Conservation (phyloP, 2,797 vertebrate species). For the Meriones psammophilus region DNA sequence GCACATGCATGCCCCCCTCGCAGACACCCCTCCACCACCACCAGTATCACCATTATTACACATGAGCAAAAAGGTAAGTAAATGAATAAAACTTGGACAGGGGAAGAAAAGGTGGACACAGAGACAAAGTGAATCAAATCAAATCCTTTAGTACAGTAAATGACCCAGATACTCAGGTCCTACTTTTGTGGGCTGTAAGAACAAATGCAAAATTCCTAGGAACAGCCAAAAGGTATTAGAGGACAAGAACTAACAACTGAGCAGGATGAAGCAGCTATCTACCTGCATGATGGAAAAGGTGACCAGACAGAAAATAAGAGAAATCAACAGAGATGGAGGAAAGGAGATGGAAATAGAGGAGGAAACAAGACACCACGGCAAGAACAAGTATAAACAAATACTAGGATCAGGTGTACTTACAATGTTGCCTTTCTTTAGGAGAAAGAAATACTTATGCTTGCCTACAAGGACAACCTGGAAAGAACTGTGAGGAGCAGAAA, state of each 20-base stretch:
- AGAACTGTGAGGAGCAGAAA: conserved; percentile 37
- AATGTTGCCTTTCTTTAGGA: conserved; percentile 18
- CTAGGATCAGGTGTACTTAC: background rate
- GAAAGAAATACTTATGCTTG: conserved; percentile 19
- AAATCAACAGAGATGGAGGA: background rate
- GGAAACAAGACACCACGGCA: conserved; percentile 43
- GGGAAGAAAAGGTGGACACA: background rate
- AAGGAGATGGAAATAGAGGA: background rate
- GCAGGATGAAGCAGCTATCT: background rate
- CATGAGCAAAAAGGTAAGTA: background rate
- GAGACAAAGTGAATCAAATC: conserved; percentile 37
- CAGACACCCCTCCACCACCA: background rate
- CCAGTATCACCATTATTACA: background rate
- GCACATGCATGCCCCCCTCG: background rate
- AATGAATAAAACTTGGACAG: background rate
- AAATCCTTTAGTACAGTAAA: background rate
- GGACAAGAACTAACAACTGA: background rate
- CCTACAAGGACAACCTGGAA: conserved; percentile 20
- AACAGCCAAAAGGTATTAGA: background rate
- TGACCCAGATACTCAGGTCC: background rate
- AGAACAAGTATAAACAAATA: conserved; percentile 46
- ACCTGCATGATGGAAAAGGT: background rate
- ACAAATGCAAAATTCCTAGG: conserved; percentile 34
- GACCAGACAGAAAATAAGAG: background rate
- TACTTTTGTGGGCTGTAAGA: background rate